Conservation (phyloP, 2,888 invertebrate genomes). For the Macrosoma leucophasiata region DNA sequence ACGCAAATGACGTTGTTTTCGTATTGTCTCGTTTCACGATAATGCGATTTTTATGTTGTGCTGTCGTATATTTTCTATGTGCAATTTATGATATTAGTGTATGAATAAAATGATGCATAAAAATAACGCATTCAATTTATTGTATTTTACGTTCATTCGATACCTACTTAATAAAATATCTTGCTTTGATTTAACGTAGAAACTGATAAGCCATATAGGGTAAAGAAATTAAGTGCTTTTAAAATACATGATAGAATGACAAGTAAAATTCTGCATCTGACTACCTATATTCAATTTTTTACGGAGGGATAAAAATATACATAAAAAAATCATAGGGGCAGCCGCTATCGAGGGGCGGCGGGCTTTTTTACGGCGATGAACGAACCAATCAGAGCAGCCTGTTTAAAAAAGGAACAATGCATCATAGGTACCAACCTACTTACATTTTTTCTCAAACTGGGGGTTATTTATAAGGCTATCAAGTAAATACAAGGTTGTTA, state of each 20-base stretch:
- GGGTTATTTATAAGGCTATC: no score
- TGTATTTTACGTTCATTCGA: no score
- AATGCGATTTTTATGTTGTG: constrained; percentile 55
- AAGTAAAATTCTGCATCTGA: constrained; percentile 13
- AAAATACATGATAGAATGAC: constrained; percentile 27
- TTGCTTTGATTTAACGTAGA: no score
- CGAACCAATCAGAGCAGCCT: constrained; percentile 48
- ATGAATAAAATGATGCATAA: no score
- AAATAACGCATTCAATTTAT: no score
- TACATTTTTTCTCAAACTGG: constrained; percentile 1
- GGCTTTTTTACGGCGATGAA: constrained; percentile 50
- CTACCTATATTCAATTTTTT: constrained; percentile 12
- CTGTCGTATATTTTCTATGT: constrained; percentile 38
- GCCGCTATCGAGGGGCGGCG: constrained; percentile 49
- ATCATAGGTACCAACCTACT: constrained; percentile 10
- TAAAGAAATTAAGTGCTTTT: no score
- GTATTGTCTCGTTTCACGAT: constrained; percentile 41
- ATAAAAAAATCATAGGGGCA: constrained; percentile 41
- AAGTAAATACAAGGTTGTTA: no score
- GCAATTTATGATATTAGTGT: no score
- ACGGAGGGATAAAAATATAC: constrained; percentile 30
- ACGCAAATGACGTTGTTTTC: constrained; percentile 60
- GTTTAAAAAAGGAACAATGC: constrained; percentile 51
- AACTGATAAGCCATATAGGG: no score
- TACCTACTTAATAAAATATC: no score